Base-by-base conservation (phyloP, 2,797 vertebrate species). In the Botia almorhae region DNA sequence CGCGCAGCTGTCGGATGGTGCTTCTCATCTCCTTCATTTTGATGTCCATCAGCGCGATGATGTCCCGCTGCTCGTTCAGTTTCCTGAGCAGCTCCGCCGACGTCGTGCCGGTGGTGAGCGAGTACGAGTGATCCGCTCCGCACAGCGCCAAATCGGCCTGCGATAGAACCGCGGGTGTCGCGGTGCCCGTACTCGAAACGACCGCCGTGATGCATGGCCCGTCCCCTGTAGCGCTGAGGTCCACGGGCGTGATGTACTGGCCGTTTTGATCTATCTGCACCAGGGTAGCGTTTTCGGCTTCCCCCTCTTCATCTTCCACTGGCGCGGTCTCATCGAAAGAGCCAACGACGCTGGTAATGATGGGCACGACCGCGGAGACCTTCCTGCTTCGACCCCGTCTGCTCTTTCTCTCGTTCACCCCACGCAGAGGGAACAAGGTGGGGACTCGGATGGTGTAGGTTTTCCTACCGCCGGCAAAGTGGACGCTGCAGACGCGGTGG, bases 21-120 rank as follows among this genome's bases (percentile, higher is more conserved):
- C 95, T 96, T 87, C 97, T 97, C 97, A 98, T 98, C 91, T 98
- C 97, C 91, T 98, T 98, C 97, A 98, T 98, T 91, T 98, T 98
- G 84, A 98, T 96, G 92, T 98, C 96, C 96, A 98, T 96, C 84
- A 98, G 92, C 0, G 97, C 97, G 86, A 98, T 96, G 91, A 98
- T 98, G 90, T 98, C 97, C 87, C 96, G 94, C 89, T 98, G 97
- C 88, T 98, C 97, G 85, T 98, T 98, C 84, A 98, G 93, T 74
- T 98, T 98, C 61, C 96, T 91, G 89, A 98, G 94, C 84, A 98
- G 93, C 89, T 98, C 97, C 39, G 96, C 93, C 0, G 97, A 97
- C 64, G 96, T 98, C 84, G 97, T 98, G 78, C 96, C 96, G 69
- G 95, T 97, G 63, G 96, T 97, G 86, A 98, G 91, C 4, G 97